Evolutionary conservation across 2,113 vertebrate genomes (phyloP), one percentile per base, ranked within the genome.

Genomic region (Psilopsiagon aymara): DNA sequence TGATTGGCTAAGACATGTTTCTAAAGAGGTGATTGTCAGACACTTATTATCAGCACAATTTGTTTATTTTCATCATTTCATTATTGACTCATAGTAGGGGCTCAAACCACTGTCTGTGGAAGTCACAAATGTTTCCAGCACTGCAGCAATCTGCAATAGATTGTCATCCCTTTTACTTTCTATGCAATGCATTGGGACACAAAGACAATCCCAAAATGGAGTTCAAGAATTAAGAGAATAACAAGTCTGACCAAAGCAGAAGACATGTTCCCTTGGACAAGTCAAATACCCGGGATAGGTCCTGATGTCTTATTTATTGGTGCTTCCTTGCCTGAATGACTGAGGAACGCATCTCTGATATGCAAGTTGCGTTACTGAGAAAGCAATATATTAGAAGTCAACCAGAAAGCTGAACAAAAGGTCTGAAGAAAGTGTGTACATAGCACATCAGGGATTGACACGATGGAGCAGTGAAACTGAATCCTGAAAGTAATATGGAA

Each of bases 371-470:
- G 41, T 52, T 59, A 12, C 18, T 71, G 31, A 3, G 1, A 44
- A 91, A 78, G 24, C 41, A 69, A 51, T 33, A 27, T 1, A 43
- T 5, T 11, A 80, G 35, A 73, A 66, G 9, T 33, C 13, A 71
- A 47, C 7, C 14, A 70, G 7, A 90, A 62, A 62, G 20, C 7
- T 18, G 90, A 70, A 23, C 3, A 74, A 70, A 44, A 49, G 2
- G 35, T 57, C 11, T 41, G 31, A 6, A 78, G 49, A 70, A 41
- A 46, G 11, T 0, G 11, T 0, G 0, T 14, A 27, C 6, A 4
- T 29, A 39, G 55, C 14, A 35, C 18, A 28, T 39, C 53, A 67
- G 13, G 14, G 15, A 35, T 5, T 4, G 1, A 70, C 17, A 71
- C 18, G 68, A 39, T 17, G n/a, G 11, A 59, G 14, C 14, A 68